Conservation (phyloP, 2,888 invertebrate genomes). For the Seira musarum region DNA sequence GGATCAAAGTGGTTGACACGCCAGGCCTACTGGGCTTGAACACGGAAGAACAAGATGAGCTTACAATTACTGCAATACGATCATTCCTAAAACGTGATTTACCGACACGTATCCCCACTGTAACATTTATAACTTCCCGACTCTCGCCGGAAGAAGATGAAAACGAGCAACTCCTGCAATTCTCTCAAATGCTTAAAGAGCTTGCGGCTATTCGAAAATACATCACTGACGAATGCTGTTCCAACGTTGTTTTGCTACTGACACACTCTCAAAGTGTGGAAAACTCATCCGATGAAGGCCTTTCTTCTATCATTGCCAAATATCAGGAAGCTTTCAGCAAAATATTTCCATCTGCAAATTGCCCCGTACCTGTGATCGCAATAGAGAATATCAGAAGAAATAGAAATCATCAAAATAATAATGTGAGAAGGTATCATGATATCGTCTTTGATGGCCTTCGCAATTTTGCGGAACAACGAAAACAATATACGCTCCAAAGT, state of each 20-base stretch:
- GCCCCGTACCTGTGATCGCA: constrained; percentile 16
- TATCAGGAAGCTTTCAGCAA: constrained; percentile 34
- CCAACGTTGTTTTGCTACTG: constrained; percentile 44
- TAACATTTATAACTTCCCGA: constrained; percentile 48
- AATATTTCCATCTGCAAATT: constrained; percentile 14
- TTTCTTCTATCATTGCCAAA: neutral
- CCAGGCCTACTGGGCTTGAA: constrained; percentile 36
- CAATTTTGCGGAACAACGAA: constrained; percentile 21
- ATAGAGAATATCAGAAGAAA: constrained; percentile 39
- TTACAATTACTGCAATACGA: constrained; percentile 38
- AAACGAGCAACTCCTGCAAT: constrained; percentile 29
- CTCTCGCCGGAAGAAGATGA: constrained; percentile 42
- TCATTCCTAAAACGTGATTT: constrained; percentile 39
- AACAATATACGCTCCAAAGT: constrained; percentile 5
- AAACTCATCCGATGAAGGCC: neutral
- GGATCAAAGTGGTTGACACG: constrained; percentile 36
- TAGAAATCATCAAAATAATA: neutral
- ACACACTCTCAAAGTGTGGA: constrained; percentile 45
- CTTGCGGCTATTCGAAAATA: constrained; percentile 14
- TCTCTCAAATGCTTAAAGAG: constrained; percentile 52
- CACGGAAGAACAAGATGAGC: constrained; percentile 32
- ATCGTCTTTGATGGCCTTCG: constrained; percentile 29
- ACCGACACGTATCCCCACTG: constrained; percentile 45
- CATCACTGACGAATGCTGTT: constrained; percentile 36
- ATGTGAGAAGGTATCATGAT: constrained; percentile 29